Base-by-base conservation (phyloP, 1,140 invertebrate genomes). In the Hesperophylax magnus region DNA sequence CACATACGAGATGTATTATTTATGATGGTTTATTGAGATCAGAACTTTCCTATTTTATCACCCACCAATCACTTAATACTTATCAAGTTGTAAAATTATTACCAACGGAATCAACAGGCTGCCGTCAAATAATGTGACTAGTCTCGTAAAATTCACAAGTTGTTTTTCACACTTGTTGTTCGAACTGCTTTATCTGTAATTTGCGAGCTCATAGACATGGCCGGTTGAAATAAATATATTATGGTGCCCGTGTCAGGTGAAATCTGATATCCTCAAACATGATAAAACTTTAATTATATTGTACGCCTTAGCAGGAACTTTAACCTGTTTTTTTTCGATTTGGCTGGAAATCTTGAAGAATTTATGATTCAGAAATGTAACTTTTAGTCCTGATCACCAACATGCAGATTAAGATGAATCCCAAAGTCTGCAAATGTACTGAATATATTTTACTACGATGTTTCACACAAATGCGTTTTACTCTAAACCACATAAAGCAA, bases 71-170 rank as follows among this genome's bases (percentile, higher is more conserved):
- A 72, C 69, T 72, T 27, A n/a, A 53, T 22, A 72, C 47, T 72
- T 72, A 72, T 72, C 69, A 54, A 54, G 52, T 54, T 53, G 69
- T 72, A 72, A 72, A 72, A 56, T 72, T 72, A 72, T 72, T 72
- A 72, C 69, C 69, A 24, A 31, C 52, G 52, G 69, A 72, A 72
- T 72, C 69, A 56, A 72, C 69, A 72, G 3, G 69, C 27, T 14
- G 8, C 22, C n/a, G 69, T 72, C 69, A 72, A 72, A 72, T 56
- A 72, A 72, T 72, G 56, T 54, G 69, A 72, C 69, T n/a, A 9
- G 9, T 15, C 69, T 72, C 69, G 47, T 53, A 72, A 72, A 54
- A 53, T 52, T 54, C 53, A 24, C 20, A 31, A 72, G 69, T 72
- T 72, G 69, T 72, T 72, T 72, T 72, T 22, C 27, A 53, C 39